Percentiles rank a stretch among this genome's conserved stretches.
These are phyloP conservation scores for Drepana falcataria DNA, from an alignment of 2,888 invertebrate species.

Conservation along the genomic window DNA sequence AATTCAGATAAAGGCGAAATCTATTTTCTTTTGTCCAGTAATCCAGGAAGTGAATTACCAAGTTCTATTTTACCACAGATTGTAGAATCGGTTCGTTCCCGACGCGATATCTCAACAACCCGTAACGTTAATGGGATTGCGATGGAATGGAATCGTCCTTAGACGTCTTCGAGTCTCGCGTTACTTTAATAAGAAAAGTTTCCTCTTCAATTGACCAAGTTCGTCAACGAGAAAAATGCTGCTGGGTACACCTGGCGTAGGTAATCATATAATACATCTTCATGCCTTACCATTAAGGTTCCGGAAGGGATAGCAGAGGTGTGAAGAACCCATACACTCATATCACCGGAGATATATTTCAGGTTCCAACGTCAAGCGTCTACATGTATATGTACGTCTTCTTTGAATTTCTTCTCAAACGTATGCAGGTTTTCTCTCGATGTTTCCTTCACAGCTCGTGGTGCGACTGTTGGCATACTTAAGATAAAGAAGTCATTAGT, in stretches of 20 bases:
- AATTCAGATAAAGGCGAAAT: background rate
- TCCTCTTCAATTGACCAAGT: conserved; percentile 44
- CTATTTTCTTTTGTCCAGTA: background rate
- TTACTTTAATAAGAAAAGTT: conserved; percentile 53
- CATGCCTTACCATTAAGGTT: no score
- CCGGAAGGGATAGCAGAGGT: no score
- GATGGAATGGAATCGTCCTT: conserved; percentile 20
- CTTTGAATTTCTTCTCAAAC: no score
- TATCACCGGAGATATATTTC: no score
- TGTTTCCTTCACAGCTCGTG: no score
- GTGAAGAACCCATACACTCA: no score
- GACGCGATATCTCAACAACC: background rate
- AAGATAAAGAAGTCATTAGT: no score
- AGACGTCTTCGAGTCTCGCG: conserved; percentile 17
- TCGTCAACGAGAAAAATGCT: conserved; percentile 35
- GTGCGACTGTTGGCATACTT: no score
- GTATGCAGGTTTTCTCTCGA: no score
- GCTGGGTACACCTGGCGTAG: conserved; percentile 19
- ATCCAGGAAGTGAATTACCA: background rate
- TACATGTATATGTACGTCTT: no score
- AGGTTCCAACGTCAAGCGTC: no score
- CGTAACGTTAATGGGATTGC: conserved; percentile 31
- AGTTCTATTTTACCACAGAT: background rate
- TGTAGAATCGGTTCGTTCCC: background rate
- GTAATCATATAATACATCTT: background rate